Conservation (phyloP, 2,888 invertebrate genomes). For the Rhamphomyia laevipes region DNA sequence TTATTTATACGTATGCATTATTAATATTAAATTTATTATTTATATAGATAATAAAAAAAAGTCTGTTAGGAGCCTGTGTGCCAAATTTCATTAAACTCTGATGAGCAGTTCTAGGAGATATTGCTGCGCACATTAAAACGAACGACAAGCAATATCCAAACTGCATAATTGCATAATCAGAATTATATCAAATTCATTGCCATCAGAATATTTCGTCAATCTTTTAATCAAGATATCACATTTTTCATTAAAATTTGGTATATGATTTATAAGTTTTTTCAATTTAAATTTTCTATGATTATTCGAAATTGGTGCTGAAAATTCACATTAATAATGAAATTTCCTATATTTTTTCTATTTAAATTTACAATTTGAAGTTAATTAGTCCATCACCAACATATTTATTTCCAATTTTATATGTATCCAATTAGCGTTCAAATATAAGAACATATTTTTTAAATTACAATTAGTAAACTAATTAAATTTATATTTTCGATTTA, state of each 20-base stretch:
- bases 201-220: neutral
- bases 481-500: too few relatives aligned
- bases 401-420: slow-evolving; percentile 28
- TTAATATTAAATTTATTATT: neutral
- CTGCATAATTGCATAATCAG: neutral
- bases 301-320: neutral
- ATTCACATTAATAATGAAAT: too few relatives aligned
- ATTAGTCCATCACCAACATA: slow-evolving; percentile 33
- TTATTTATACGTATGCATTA: neutral
- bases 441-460: too few relatives aligned
- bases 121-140: too few relatives aligned
- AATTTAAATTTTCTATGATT: neutral
- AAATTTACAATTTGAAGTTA: slow-evolving; percentile 27
- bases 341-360: too few relatives aligned
- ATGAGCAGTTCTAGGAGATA: too few relatives aligned
- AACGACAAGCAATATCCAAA: neutral
- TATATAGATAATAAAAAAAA: slow-evolving; percentile 1
- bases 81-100: too few relatives aligned
- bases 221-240: neutral
- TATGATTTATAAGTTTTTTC: neutral
- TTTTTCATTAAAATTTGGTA: neutral
- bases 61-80: too few relatives aligned
- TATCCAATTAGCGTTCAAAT: too few relatives aligned
- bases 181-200: neutral
- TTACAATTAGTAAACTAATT: too few relatives aligned